These are phyloP conservation scores for Falco concolor DNA, from an alignment of 2,797 vertebrate species.

Conservation along the genomic window DNA sequence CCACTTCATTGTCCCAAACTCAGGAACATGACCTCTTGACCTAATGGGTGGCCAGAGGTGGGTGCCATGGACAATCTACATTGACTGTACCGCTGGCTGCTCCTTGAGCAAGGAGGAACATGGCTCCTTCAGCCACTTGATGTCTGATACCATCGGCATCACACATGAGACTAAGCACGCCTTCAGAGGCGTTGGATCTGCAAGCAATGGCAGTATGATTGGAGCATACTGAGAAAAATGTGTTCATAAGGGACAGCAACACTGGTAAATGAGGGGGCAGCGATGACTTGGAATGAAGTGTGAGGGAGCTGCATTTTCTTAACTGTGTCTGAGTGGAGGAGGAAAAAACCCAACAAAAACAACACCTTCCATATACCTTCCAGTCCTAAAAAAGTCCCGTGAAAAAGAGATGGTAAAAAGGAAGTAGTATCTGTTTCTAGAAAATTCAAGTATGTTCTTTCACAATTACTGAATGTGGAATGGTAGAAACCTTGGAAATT, in stretches of 20 bases:
- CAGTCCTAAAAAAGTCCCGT: neutral
- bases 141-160: accelerated
- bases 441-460: neutral
- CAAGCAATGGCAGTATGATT: neutral
- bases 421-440: neutral
- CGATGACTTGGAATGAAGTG: neutral
- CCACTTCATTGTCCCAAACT: neutral
- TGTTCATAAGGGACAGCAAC: neutral
- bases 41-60: neutral
- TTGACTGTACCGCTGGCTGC: neutral
- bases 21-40: neutral
- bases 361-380: neutral
- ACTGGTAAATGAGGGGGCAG: neutral
- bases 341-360: accelerated
- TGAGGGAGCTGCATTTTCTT: neutral
- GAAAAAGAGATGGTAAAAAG: neutral
- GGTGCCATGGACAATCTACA: neutral
- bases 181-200: neutral
- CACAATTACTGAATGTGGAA: neutral
- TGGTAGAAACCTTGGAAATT: neutral
- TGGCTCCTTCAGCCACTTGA: neutral
- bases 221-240: neutral
- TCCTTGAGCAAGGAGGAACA: neutral
- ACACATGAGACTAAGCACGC: neutral
- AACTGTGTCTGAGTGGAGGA: neutral